Evolutionary conservation across 2,888 invertebrate species (phyloP).

Genomic region (Seira sanloemensis): DNA sequence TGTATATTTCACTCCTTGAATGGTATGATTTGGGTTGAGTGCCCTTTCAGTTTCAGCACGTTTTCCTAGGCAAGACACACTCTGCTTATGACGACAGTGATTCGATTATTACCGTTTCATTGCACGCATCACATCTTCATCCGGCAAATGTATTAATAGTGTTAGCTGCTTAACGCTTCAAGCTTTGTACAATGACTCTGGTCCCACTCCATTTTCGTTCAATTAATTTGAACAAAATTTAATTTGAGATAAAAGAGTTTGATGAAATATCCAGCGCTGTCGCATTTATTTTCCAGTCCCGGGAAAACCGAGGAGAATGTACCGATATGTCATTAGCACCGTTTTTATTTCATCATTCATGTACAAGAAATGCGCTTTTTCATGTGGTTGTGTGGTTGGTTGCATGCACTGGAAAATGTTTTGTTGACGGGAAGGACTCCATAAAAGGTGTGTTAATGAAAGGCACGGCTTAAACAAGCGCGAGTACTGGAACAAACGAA

Average conservation of each 20-base stretch:
- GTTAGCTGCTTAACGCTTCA: neutral
- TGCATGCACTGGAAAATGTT: no score
- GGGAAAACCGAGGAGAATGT: neutral
- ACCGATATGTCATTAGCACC: conserved; percentile 31
- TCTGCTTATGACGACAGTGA: neutral
- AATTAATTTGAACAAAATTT: neutral
- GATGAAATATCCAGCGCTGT: neutral
- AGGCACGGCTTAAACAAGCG: no score
- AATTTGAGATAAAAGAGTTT: neutral
- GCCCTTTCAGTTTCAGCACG: conserved; percentile 21
- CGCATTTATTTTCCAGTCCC: neutral
- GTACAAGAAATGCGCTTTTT: conserved; percentile 10
- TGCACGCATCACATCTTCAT: neutral
- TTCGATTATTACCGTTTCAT: neutral
- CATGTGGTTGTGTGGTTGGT: conserved; percentile 10
- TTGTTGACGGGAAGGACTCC: no score
- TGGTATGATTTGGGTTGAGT: conserved; percentile 38
- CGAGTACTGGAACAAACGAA: no score
- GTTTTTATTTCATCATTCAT: neutral
- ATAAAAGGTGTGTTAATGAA: no score
- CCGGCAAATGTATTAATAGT: neutral
- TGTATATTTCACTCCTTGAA: neutral
- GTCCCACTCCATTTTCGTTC: neutral
- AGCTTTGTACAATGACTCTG: neutral
- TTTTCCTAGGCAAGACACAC: neutral